phyloP scores from a whole-genome alignment of 2,113 vertebrate species.

The Dicerorhinus sumatrensis region DNA sequence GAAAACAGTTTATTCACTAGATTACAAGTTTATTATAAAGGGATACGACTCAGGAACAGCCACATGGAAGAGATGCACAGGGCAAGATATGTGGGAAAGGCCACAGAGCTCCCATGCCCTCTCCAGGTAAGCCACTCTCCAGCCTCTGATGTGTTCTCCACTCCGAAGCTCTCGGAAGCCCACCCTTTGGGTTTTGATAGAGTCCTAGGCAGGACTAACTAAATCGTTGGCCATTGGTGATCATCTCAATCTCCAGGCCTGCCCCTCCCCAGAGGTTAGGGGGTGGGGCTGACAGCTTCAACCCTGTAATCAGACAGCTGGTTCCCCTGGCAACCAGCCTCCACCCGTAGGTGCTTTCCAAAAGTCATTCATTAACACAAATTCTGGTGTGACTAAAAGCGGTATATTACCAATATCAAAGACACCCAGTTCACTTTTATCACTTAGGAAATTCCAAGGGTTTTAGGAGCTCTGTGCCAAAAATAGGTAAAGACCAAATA shows the following conservation, averaged over 20 bases:
- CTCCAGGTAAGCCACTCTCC: neutral
- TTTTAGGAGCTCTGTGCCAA: neutral
- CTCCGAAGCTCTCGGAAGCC: neutral
- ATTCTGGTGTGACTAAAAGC: neutral
- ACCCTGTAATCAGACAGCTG: neutral
- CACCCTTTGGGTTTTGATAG: neutral
- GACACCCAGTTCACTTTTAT: neutral
- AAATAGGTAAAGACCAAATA: neutral
- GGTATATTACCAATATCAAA: neutral
- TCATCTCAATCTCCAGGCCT: neutral
- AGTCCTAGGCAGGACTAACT: neutral
- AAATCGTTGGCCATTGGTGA: neutral
- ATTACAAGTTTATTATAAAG: neutral
- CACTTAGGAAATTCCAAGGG: neutral
- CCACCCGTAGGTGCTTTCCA: neutral
- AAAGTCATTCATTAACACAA: neutral
- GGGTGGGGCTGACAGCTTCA: no score
- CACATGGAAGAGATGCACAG: neutral
- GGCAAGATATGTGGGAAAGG: neutral
- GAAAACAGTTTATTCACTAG: neutral
- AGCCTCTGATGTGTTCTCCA: neutral
- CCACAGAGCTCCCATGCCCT: accelerated
- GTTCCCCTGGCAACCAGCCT: neutral
- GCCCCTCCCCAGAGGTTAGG: no score
- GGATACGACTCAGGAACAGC: neutral